Base-by-base conservation (phyloP, 1,140 invertebrate species). In the Halictus rubicundus region DNA sequence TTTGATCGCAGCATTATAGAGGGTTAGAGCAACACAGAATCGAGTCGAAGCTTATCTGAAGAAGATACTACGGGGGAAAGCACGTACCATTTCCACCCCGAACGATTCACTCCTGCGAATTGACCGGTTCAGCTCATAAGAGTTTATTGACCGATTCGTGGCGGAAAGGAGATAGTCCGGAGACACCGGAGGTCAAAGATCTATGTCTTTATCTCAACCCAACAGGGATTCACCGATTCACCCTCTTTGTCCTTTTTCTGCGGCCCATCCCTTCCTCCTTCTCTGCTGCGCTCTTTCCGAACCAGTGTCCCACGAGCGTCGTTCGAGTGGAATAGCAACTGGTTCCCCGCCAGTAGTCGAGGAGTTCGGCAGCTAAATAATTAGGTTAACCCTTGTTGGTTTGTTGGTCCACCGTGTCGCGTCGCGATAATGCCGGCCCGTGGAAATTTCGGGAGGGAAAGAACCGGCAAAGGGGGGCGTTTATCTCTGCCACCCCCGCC, bases 351-450 rank as follows among this genome's bases (percentile, higher is more conserved):
- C 63, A 8, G 37, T 37, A 66, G 85, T 68, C 80, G 78, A 80
- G 86, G 71, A 87, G 86, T 88, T 91, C 82, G 82, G 82, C 73
- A 81, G 85, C 84, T 89, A 90, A 89, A 89, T 91, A 91, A 90
- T 91, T 90, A 89, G 87, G 86, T 91, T 90, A 88, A 88, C 87
- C 90, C 88, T 88, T 88, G 89, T 91, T 88, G 87, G 80, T 83
- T 89, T 65, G 69, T 77, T 80, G 86, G 85, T 80, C 81, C 54
- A 82, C 83, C 71, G 74, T 65, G 60, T 77, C 78, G 76, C 69
- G 72, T 76, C 72, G 76, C 68, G 75, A 86, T 88, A 87, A 85
- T 61, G 73, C 64, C n/a, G 32, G 66, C 42, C 68, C 21, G 75
- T 59, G 27, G 68, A 59, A 72, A 72, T 60, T 64, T 49, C 61